phyloP scores from a whole-genome alignment of 2,888 invertebrate species.

The Monochamus alternatus region DNA sequence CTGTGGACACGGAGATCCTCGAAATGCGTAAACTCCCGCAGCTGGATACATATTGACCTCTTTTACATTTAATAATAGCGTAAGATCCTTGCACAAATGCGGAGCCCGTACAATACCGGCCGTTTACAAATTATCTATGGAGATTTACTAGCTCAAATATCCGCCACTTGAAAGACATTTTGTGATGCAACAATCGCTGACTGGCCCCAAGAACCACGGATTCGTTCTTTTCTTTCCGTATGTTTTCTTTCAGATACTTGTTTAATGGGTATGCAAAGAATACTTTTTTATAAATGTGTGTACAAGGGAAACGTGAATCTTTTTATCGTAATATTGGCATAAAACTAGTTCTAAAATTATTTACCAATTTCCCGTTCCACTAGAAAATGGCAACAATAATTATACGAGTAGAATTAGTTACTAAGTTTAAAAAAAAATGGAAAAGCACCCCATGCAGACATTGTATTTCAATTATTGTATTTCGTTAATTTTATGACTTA shows the following conservation, averaged over 20 bases:
- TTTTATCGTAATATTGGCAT: no score
- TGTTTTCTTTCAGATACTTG: background rate
- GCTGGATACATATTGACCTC: conserved; percentile 36
- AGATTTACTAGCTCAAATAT: conserved; percentile 47
- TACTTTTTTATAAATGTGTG: no score
- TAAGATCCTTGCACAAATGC: conserved; percentile 38
- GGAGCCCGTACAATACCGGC: conserved; percentile 50
- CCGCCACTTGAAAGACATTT: conserved; percentile 41
- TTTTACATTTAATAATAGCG: conserved; percentile 33
- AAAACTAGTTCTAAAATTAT: no score
- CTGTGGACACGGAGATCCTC: conserved; percentile 36
- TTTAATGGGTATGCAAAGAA: no score
- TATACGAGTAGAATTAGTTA: no score
- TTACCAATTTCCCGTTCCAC: no score
- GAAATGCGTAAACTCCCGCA: conserved; percentile 25
- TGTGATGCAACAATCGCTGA: conserved; percentile 9
- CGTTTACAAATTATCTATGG: conserved; percentile 59
- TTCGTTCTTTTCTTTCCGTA: background rate
- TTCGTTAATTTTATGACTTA: no score
- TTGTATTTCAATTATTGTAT: no score
- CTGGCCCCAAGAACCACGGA: conserved; percentile 26
- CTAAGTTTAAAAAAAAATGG: no score
- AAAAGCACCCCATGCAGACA: no score
- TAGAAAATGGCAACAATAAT: no score
- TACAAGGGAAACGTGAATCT: no score